Evolutionary conservation across 2,888 invertebrate genomes (phyloP), one percentile per base, ranked within the genome.

Genomic region (Caenorhabditis doughertyi): DNA sequence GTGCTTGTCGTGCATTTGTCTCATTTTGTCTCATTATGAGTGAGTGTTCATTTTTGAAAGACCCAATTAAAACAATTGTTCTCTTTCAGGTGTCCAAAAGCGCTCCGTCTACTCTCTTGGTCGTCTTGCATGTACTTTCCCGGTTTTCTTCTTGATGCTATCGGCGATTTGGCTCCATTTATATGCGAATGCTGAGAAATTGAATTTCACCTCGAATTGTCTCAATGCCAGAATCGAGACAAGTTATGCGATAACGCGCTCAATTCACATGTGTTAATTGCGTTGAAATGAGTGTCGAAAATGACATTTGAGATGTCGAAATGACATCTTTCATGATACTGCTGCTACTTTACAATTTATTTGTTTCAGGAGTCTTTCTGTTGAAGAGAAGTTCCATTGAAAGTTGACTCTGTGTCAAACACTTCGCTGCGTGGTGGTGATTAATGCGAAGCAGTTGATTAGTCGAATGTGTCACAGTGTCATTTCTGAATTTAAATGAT

Each of bases 1-100:
- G 98, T 0, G 96, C 98, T 0, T 98, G 98, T 92, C 98, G 98
- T 0, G 98, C 98, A 64, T 96, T 98, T 92, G 97, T 99, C 84
- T 97, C 98, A 92, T 98, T 98, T 0, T 94, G 99, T 93, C 98
- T 99, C 93, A 97, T 95, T 92, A 94, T 97, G 92, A 96, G 95
- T 94, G 89, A 85, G 89, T 84, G 8, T 13, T 16, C 5, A 13
- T 11, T 11, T 13, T 39, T n/a, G n/a, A n/a, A n/a, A n/a, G n/a
- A n/a, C n/a, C n/a, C n/a, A n/a, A n/a, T n/a, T n/a, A n/a, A n/a
- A n/a, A n/a, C n/a, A n/a, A n/a, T n/a, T n/a, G n/a, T n/a, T n/a
- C n/a, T n/a, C n/a, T n/a, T n/a, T n/a, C n/a, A n/a, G n/a, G n/a
- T n/a, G n/a, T n/a, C n/a, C n/a, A n/a, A n/a, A n/a, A n/a, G n/a